A percentile compares a stretch with the other conserved stretches of the same genome.
Conservation (phyloP, 2,888 invertebrate genomes). For the Harmothoe impar region DNA sequence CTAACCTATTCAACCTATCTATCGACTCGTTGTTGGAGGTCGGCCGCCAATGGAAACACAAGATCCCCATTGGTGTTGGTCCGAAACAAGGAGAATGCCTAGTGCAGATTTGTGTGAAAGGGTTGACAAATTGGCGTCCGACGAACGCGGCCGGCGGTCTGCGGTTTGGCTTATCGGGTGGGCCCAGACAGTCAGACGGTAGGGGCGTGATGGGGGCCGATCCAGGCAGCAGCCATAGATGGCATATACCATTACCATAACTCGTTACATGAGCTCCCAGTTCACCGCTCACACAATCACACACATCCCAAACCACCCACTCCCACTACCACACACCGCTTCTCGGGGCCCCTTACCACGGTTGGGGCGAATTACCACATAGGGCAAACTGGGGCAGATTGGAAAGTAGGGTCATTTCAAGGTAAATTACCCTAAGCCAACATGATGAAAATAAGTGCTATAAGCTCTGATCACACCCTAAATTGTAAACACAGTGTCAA, state of each 20-base stretch:
- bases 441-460: too few relatives aligned
- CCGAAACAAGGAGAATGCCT: background rate
- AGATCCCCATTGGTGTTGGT: constrained; percentile 1
- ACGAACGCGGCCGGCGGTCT: background rate
- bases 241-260: constrained; percentile 39
- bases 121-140: constrained; percentile 24
- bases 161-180: background rate
- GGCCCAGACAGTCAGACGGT: constrained; percentile 28
- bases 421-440: too few relatives aligned
- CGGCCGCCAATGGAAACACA: background rate
- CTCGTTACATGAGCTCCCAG: constrained; percentile 25
- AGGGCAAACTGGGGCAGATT: too few relatives aligned
- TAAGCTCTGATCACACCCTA: too few relatives aligned
- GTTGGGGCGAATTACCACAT: background rate
- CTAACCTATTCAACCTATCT: too few relatives aligned
- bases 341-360: too few relatives aligned
- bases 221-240: background rate
- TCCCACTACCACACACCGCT: too few relatives aligned
- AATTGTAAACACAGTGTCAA: too few relatives aligned
- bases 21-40: too few relatives aligned
- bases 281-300: background rate
- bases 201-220: background rate
- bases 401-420: too few relatives aligned
- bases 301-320: background rate
- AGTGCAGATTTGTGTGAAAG: constrained; percentile 14